Conservation (phyloP, 2,888 invertebrate species). For the Parapristionchus giblindavisi region DNA sequence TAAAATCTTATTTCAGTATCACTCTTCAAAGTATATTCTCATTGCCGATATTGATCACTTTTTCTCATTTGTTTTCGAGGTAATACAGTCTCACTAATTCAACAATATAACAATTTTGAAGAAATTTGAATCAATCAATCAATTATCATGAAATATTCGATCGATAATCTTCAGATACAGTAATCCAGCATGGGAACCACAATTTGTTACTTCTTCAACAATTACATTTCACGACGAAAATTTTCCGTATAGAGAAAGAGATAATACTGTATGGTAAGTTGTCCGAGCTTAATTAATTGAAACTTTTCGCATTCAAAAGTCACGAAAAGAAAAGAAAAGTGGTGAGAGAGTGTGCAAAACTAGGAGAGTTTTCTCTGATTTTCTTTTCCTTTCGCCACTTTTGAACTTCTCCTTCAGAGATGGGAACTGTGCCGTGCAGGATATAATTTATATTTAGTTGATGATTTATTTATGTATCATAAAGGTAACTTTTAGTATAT, state of each 20-base stretch:
- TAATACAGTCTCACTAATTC: not conserved
- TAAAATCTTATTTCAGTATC: not conserved
- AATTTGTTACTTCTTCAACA: slow-evolving; percentile 1
- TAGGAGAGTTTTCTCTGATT: too few relatives aligned
- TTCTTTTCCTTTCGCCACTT: too few relatives aligned
- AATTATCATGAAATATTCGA: too few relatives aligned
- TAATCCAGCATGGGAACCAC: not conserved
- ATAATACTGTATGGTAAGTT: slow-evolving; percentile 1
- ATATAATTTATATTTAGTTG: not conserved
- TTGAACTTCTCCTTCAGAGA: not conserved
- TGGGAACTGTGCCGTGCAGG: slow-evolving; percentile 22
- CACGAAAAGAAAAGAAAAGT: not conserved
- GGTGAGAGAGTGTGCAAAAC: not conserved
- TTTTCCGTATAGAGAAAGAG: slow-evolving; percentile 7
- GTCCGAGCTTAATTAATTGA: not conserved
- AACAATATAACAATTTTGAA: not conserved
- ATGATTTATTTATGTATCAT: slow-evolving; percentile 15
- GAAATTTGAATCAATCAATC: not conserved
- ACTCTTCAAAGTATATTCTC: not conserved
- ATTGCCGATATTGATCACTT: slow-evolving; percentile 8
- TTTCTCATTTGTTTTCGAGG: slow-evolving; percentile 6
- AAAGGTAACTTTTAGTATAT: not conserved
- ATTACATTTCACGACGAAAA: slow-evolving; percentile 8
- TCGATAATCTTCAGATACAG: not conserved
- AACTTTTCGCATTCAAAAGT: not conserved